phyloP scores from a whole-genome alignment of 37 sponge, comb jelly and placozoan genomes.

The Amphimedon queenslandica region DNA sequence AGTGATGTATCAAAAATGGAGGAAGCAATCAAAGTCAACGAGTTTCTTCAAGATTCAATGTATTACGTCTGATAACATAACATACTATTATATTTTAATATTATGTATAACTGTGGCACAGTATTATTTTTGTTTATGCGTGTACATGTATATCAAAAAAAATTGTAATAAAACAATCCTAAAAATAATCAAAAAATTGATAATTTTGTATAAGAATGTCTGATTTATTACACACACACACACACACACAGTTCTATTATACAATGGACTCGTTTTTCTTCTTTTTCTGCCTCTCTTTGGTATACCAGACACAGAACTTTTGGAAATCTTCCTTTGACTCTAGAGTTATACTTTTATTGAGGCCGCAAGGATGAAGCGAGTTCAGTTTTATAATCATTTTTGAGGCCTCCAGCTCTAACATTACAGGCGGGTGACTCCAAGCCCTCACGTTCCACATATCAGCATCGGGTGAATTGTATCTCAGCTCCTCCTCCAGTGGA shows the following conservation, averaged over 20 bases:
- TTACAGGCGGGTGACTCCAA: neutral
- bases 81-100: neutral
- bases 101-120: neutral
- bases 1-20: constrained; percentile 3
- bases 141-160: neutral
- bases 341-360: constrained; percentile 29
- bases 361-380: constrained; percentile 32
- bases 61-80: constrained; percentile 20
- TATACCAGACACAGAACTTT: constrained; percentile 35
- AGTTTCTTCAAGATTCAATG: constrained; percentile 14
- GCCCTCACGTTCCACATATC: constrained; percentile 11
- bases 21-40: constrained; percentile 15
- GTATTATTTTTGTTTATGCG: neutral
- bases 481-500: constrained; percentile 39
- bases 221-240: too few relatives aligned
- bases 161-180: too few relatives aligned
- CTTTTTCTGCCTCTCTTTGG: constrained; percentile 1
- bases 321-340: constrained; percentile 14
- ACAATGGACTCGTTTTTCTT: neutral
- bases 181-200: too few relatives aligned
- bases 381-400: constrained; percentile 3
- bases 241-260: too few relatives aligned
- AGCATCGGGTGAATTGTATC: constrained; percentile 32
- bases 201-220: too few relatives aligned
- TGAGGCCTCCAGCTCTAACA: neutral